Evolutionary conservation across 2,113 vertebrate genomes (phyloP), one percentile per base, ranked within the genome.

Genomic region (Hippopotamus amphibius): DNA sequence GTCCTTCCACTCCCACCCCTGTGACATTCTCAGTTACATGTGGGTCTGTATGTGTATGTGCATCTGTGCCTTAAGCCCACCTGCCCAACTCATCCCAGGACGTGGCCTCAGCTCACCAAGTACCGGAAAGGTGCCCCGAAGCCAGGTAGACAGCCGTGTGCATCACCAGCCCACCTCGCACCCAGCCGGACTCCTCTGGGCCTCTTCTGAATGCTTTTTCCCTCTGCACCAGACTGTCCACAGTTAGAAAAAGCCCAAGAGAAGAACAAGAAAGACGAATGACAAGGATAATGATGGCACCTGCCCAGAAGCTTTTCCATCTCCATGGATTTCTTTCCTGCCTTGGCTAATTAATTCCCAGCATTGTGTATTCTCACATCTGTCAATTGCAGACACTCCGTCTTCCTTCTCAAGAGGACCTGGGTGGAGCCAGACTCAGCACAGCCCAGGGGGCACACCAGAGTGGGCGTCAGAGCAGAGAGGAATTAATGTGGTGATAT

Each of bases 131-230:
- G n/a, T 48, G 24, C 33, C 26, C 8, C 30, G 5, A 69, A 48
- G 4, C 0, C 46, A 7, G 7, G 7, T 53, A n/a, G 28, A 46
- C 24, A 1, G 21, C 53, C 0, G 1, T 17, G 15, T 0, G 3
- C 12, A 10, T 43, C 69, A 1, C 17, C 21, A 17, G 28, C 33
- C 46, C 17, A 2, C 46, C 3, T 28, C 1, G 0, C 1, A 0
- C 14, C 79, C 30, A 21, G 14, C 37, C 3, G n/a, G 43, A 2
- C 80, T 28, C 65, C 50, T 33, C 50, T 7, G 1, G 1, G 43
- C 19, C n/a, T 37, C 76, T 66, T 66, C 77, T 37, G 21, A 46
- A 14, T 9, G 5, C 16, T 4, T 43, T 14, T 33, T 33, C 5
- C 66, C 30, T 68, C 41, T 0, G 3, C 28, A 8, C 9, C 4